Base-by-base conservation (phyloP, 2,113 vertebrate genomes). In the Heterotilapia buettikoferi region DNA sequence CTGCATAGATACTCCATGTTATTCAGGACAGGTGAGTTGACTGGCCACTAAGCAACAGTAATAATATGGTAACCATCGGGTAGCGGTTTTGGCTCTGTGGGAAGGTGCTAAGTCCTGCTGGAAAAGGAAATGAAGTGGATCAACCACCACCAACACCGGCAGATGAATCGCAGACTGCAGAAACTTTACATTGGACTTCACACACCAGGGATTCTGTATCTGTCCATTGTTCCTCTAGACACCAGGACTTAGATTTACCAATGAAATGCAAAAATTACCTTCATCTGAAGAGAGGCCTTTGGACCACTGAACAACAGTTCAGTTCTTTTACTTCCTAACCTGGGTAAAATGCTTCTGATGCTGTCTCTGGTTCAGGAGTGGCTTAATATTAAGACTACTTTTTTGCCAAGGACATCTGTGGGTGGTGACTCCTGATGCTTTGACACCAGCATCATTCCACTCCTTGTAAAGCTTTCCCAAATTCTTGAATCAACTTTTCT, bases 131-230 rank as follows among this genome's bases (percentile, higher is more conserved):
- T 21, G 33, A 21, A 40, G 36, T 0, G 19, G 18, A 7, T 10
- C 61, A 71, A 4, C 36, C 7, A 3, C 6, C n/a, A 40, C 5
- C 33, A 0, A 71, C 63, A 0, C 63, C 0, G 1, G n/a, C n/a
- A 71, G 66, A 26, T 43, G 38, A 71, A 71, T 45, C 3, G 7
- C 3, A 45, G 66, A 71, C 66, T 71, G 12, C 66, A 43, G 38
- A 71, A 43, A 71, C 21, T 71, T 68, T 40, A 14, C 36, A 40
- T 1, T 71, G n/a, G 36, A 43, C 36, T 71, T 71, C 7, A 14
- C 0, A 40, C 36, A 71, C 66, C 0, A 0, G 12, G 11, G 1
- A 43, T 71, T 24, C 7, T 68, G 7, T 68, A 14, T 43, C 66
- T 71, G 3, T 43, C 66, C 66, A 24, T 16, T 43, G 38, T 26